Percentiles rank a stretch among this genome's conserved stretches.
These are phyloP conservation scores for Psix sp. DNA, from an alignment of 1,140 invertebrate species.

Conservation along the genomic window DNA sequence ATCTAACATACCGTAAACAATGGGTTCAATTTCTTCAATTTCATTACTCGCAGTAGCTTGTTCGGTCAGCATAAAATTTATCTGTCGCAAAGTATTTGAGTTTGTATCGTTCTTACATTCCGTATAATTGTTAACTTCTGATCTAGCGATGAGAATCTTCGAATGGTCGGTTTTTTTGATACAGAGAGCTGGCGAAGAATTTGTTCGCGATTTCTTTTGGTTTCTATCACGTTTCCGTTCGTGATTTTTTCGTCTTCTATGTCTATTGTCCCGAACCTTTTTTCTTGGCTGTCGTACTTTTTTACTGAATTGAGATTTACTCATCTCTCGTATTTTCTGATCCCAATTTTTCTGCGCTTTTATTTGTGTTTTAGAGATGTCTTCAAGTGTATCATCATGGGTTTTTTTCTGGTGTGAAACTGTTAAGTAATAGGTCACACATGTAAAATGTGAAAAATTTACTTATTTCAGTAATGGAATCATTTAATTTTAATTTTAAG, in stretches of 20 bases:
- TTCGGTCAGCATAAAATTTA: slow-evolving; percentile 19
- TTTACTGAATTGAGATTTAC: slow-evolving; percentile 9
- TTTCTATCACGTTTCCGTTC: slow-evolving; percentile 55
- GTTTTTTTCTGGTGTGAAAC: too few species aligned
- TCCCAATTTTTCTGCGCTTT: slow-evolving; percentile 50
- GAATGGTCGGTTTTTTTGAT: slow-evolving; percentile 40
- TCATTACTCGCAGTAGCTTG: slow-evolving; percentile 16
- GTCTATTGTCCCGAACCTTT: slow-evolving; percentile 61
- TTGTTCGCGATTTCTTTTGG: slow-evolving; percentile 29
- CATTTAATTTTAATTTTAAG: too few species aligned
- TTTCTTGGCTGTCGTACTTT: slow-evolving; percentile 42
- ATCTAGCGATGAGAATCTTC: slow-evolving; percentile 36
- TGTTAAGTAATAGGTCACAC: too few species aligned
- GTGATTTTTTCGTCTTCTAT: slow-evolving; percentile 59
- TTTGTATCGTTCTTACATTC: slow-evolving; percentile 36
- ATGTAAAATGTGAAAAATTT: too few species aligned
- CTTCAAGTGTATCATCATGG: too few species aligned
- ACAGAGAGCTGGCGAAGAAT: slow-evolving; percentile 25
- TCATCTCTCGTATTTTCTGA: slow-evolving; percentile 22
- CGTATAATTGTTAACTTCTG: slow-evolving; percentile 21
- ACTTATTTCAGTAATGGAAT: too few species aligned
- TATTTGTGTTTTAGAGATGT: slow-evolving; percentile 28
- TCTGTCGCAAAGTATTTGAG: slow-evolving; percentile 24
- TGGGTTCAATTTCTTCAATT: slow-evolving; percentile 23
- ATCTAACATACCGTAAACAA: slow-evolving; percentile 32